These are phyloP conservation scores for Apteryx mantelli DNA, from an alignment of 2,113 vertebrate species.

Conservation along the genomic window DNA sequence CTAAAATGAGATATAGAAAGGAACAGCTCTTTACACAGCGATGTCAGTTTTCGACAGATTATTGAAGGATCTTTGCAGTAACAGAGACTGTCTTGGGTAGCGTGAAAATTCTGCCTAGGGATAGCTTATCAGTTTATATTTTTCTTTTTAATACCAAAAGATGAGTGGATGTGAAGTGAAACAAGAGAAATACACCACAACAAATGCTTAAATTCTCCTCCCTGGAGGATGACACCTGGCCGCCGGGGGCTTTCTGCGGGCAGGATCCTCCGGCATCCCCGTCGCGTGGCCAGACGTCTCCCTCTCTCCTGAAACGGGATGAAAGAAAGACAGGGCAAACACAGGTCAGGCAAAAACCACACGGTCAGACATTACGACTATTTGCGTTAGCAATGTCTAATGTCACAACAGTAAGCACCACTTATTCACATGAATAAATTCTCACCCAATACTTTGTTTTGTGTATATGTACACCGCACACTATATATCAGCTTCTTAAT, in stretches of 20 bases:
- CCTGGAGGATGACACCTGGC: slow-evolving; percentile 66
- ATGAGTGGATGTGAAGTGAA: slow-evolving; percentile 78
- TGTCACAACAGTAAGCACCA: neutral
- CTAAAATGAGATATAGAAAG: slow-evolving; percentile 74
- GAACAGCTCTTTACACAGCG: slow-evolving; percentile 60
- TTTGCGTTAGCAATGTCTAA: neutral
- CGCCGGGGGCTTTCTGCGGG: neutral
- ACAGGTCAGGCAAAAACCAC: neutral
- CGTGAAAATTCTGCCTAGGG: slow-evolving; percentile 39
- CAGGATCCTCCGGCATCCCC: neutral
- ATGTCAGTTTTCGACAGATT: slow-evolving; percentile 70
- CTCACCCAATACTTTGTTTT: neutral
- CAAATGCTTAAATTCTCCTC: slow-evolving; percentile 45
- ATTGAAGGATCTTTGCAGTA: slow-evolving; percentile 68
- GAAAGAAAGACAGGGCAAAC: neutral
- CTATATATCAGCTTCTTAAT: neutral
- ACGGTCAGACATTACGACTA: neutral
- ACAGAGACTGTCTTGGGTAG: slow-evolving; percentile 20
- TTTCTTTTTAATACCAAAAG: slow-evolving; percentile 68
- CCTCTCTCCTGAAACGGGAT: neutral
- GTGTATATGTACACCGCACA: neutral
- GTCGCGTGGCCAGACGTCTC: neutral
- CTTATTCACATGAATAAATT: neutral
- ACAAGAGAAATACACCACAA: slow-evolving; percentile 29
- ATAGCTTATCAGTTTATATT: slow-evolving; percentile 67